A percentile compares a stretch with the other conserved stretches of the same genome.
These are phyloP conservation scores for Caenorhabditis imperialis DNA, from an alignment of 2,888 invertebrate genomes.

Conservation along the genomic window DNA sequence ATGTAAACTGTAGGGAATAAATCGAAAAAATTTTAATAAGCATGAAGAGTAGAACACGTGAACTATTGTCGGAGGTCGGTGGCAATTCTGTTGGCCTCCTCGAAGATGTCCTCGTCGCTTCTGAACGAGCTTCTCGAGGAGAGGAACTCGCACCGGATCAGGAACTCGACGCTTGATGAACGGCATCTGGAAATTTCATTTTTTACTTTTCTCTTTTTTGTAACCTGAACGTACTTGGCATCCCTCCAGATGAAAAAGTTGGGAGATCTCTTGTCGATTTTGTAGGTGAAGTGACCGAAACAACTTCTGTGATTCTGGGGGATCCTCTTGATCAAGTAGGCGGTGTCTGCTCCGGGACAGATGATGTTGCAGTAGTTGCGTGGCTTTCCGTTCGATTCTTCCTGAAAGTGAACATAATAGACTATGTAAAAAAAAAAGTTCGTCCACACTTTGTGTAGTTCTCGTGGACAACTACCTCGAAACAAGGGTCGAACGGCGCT, in stretches of 20 bases:
- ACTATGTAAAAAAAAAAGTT: too few species aligned
- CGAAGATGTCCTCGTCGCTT: constrained; percentile 67
- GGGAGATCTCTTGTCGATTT: constrained; percentile 68
- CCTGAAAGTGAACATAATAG: too few species aligned
- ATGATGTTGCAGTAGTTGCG: constrained; percentile 72
- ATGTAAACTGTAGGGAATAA: not conserved
- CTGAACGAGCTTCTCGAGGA: constrained; percentile 65
- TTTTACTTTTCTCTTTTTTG: too few species aligned
- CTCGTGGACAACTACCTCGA: constrained; percentile 68
- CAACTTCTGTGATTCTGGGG: constrained; percentile 65
- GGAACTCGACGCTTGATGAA: constrained; percentile 70
- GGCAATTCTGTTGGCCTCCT: constrained; percentile 52
- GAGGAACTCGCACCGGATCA: constrained; percentile 72
- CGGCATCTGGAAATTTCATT: constrained; percentile 62
- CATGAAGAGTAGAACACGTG: not conserved
- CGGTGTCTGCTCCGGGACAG: constrained; percentile 75
- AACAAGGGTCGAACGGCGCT: constrained; percentile 67
- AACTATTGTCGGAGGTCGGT: constrained; percentile 39
- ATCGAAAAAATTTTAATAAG: not conserved
- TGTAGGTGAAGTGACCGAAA: constrained; percentile 73
- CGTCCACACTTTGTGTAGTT: too few species aligned
- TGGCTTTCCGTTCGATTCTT: constrained; percentile 70
- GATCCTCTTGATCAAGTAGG: constrained; percentile 63
- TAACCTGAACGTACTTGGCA: constrained; percentile 63
- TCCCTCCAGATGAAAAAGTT: constrained; percentile 71